Conservation (phyloP, 2,797 vertebrate species). For the Microhierax caerulescens region DNA sequence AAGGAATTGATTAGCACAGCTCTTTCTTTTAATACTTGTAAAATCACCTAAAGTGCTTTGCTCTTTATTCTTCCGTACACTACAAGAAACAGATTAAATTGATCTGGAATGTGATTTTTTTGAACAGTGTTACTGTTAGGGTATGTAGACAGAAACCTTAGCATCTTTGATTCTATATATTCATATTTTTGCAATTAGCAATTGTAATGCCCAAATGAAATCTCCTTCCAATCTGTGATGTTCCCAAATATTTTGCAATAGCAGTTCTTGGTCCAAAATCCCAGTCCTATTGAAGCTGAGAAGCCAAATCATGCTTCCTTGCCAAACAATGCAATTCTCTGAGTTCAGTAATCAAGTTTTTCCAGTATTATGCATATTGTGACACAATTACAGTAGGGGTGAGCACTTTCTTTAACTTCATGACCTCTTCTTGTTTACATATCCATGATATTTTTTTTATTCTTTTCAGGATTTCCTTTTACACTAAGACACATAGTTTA, state of each 20-base stretch:
- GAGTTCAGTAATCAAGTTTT: background rate
- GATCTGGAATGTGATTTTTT: background rate
- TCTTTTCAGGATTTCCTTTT: background rate
- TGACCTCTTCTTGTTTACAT: background rate
- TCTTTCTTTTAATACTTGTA: slow-evolving; percentile 55
- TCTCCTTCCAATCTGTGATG: background rate
- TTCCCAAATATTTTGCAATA: background rate
- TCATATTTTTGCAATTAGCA: background rate
- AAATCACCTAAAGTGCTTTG: slow-evolving; percentile 41
- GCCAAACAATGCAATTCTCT: background rate
- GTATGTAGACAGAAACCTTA: background rate
- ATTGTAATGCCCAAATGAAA: background rate
- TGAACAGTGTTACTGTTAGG: background rate
- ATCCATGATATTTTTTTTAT: background rate
- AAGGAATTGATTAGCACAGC: slow-evolving; percentile 67
- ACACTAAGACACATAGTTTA: background rate
- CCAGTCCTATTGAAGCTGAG: background rate
- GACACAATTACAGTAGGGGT: background rate
- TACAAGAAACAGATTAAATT: background rate
- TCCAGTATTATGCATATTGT: background rate
- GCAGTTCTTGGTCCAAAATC: background rate
- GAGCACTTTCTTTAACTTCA: background rate
- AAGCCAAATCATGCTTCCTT: background rate
- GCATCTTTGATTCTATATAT: background rate
- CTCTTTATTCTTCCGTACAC: background rate